Evolutionary conservation across 2,113 vertebrate species (phyloP).

Genomic region (Maylandia zebra): DNA sequence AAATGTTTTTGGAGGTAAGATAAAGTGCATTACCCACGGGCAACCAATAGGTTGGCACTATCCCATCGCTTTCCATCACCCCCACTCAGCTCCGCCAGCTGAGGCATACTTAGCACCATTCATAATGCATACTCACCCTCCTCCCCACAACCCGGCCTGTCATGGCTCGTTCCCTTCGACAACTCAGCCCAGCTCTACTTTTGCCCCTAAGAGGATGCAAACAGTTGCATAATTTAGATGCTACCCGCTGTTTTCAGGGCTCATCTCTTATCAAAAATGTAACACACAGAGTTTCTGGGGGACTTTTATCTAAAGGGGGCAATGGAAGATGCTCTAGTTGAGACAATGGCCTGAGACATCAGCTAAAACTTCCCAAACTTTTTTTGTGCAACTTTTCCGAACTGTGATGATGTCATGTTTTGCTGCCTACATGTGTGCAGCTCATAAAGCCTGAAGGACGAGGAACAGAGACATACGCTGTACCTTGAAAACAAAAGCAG

Average conservation of each 20-base stretch:
- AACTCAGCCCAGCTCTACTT: slow-evolving; percentile 62
- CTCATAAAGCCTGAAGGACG: background rate
- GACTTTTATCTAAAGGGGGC: slow-evolving; percentile 48
- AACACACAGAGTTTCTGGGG: slow-evolving; percentile 52
- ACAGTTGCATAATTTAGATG: slow-evolving; percentile 71
- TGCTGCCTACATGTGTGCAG: background rate
- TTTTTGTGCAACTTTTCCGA: slow-evolving; percentile 31
- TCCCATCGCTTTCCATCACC: slow-evolving; percentile 53
- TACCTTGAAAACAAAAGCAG: background rate
- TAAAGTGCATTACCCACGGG: slow-evolving; percentile 49
- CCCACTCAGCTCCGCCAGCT: slow-evolving; percentile 57
- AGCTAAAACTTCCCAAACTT: slow-evolving; percentile 37
- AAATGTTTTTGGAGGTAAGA: slow-evolving; percentile 26
- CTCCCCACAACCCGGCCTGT: slow-evolving; percentile 52
- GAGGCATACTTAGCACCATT: slow-evolving; percentile 66
- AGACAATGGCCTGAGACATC: slow-evolving; percentile 41
- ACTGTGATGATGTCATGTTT: background rate
- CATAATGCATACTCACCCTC: slow-evolving; percentile 69
- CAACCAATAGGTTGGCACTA: slow-evolving; percentile 35
- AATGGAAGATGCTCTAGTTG: slow-evolving; percentile 24
- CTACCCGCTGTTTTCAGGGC: slow-evolving; percentile 56
- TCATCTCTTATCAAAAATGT: slow-evolving; percentile 63
- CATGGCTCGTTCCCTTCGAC: slow-evolving; percentile 64
- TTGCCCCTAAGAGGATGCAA: slow-evolving; percentile 60
- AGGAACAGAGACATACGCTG: background rate